Evolutionary conservation across 92 coral and sea anemone species (phyloP).

Genomic region (Umimayanthus chanpuru): DNA sequence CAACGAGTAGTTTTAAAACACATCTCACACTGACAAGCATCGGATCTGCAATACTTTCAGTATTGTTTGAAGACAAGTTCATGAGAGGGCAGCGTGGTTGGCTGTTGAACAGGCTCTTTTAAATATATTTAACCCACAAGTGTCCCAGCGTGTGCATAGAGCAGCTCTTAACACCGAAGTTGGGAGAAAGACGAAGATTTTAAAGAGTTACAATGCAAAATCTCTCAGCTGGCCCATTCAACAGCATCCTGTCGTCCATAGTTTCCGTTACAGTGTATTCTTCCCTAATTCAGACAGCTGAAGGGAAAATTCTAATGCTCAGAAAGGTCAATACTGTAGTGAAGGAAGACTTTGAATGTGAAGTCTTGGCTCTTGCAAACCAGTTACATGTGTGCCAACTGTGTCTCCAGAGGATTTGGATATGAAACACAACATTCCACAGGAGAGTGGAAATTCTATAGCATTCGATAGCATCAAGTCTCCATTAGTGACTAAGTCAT

Average conservation of each 20-base stretch:
- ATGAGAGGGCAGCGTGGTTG: not conserved
- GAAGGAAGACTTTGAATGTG: not conserved
- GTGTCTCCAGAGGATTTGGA: slow-evolving; percentile 34
- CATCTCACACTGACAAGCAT: not conserved
- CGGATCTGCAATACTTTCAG: not conserved
- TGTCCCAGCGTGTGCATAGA: not conserved
- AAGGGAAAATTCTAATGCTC: not conserved
- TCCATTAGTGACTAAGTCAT: slow-evolving; percentile 24
- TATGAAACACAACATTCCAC: not conserved
- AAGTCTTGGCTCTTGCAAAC: not conserved
- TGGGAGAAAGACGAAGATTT: not conserved
- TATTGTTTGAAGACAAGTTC: not conserved
- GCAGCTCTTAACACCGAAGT: not conserved
- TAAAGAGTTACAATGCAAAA: slow-evolving; percentile 19
- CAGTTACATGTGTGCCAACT: not conserved
- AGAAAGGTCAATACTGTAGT: not conserved
- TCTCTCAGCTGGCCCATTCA: not conserved
- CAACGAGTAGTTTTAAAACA: not conserved
- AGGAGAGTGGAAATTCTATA: not conserved
- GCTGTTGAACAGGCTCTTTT: not conserved
- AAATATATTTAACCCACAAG: not conserved
- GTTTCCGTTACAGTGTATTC: not conserved
- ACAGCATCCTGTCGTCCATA: not conserved
- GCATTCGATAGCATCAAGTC: slow-evolving; percentile 8
- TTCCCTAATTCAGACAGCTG: not conserved